Conservation (phyloP, 2,113 vertebrate species). For the Atherinomorus stipes region DNA sequence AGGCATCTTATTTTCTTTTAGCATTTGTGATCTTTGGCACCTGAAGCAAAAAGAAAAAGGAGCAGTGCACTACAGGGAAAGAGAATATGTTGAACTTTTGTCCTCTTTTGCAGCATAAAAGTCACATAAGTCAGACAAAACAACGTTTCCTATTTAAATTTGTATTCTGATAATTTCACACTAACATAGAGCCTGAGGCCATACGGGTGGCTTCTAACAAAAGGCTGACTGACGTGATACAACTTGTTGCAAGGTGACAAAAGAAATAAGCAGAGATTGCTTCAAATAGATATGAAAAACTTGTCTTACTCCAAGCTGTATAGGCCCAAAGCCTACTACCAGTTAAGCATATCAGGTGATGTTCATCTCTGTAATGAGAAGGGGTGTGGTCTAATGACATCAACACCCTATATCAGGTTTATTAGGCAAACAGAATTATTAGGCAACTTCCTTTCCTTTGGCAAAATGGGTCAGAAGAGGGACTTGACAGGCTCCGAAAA, state of each 20-base stretch:
- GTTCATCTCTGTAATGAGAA: too few species aligned
- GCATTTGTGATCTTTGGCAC: slow-evolving; percentile 24
- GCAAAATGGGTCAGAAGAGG: too few species aligned
- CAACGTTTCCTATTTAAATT: slow-evolving; percentile 3
- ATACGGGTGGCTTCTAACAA: slow-evolving; percentile 6
- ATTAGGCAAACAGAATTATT: too few species aligned
- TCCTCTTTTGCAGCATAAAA: slow-evolving; percentile 2
- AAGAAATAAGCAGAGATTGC: neutral
- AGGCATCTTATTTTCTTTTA: slow-evolving; percentile 8
- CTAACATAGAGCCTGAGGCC: neutral
- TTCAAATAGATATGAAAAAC: too few species aligned
- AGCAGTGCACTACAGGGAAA: neutral
- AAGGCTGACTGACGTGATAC: neutral
- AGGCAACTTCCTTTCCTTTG: too few species aligned
- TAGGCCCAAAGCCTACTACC: too few species aligned
- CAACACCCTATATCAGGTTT: too few species aligned
- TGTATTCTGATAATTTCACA: slow-evolving; percentile 14
- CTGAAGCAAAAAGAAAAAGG: neutral
- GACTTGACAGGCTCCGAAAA: too few species aligned
- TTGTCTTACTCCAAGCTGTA: too few species aligned
- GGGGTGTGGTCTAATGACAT: too few species aligned
- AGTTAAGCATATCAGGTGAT: too few species aligned
- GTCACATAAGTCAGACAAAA: slow-evolving; percentile 1
- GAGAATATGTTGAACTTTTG: neutral
- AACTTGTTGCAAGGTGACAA: neutral